Percentiles rank a stretch among this genome's conserved stretches.
Conservation (phyloP, 2,888 invertebrate species). For the Crematogaster levior region DNA sequence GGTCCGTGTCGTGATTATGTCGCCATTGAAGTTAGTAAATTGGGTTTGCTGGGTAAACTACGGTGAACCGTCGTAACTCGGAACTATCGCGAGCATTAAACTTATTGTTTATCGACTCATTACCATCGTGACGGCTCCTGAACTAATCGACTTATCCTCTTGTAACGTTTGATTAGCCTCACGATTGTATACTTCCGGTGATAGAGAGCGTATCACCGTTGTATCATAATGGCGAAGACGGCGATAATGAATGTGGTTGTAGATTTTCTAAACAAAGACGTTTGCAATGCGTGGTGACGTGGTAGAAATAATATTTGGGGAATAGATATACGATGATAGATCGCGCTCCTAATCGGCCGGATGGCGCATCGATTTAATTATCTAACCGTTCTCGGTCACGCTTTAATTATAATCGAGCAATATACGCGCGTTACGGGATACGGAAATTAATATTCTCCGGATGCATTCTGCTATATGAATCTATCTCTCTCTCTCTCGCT, state of each 20-base stretch:
- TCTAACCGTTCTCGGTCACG: constrained; percentile 40
- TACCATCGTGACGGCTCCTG: constrained; percentile 26
- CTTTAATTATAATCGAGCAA: constrained; percentile 50
- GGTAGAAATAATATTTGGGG: constrained; percentile 10
- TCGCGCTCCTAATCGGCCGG: constrained; percentile 14
- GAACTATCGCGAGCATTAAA: constrained; percentile 37
- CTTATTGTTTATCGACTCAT: constrained; percentile 59
- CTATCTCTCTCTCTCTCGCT: not conserved
- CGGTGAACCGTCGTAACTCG: constrained; percentile 27
- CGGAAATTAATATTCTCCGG: constrained; percentile 46
- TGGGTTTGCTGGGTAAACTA: constrained; percentile 30
- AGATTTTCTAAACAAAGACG: not conserved
- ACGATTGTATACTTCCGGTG: not conserved
- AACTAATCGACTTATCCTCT: constrained; percentile 45
- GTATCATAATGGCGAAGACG: not conserved
- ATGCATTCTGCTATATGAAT: not conserved
- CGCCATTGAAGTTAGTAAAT: constrained; percentile 48
- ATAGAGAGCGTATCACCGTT: not conserved
- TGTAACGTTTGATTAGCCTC: constrained; percentile 34
- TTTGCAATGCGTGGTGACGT: not conserved
- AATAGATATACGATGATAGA: not conserved
- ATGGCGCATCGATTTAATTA: constrained; percentile 44
- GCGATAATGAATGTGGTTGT: not conserved
- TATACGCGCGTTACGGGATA: constrained; percentile 1
- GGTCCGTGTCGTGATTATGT: constrained; percentile 48